These are phyloP conservation scores for Oceanodroma leucorhoa DNA, from an alignment of 2,797 vertebrate genomes.

Conservation along the genomic window DNA sequence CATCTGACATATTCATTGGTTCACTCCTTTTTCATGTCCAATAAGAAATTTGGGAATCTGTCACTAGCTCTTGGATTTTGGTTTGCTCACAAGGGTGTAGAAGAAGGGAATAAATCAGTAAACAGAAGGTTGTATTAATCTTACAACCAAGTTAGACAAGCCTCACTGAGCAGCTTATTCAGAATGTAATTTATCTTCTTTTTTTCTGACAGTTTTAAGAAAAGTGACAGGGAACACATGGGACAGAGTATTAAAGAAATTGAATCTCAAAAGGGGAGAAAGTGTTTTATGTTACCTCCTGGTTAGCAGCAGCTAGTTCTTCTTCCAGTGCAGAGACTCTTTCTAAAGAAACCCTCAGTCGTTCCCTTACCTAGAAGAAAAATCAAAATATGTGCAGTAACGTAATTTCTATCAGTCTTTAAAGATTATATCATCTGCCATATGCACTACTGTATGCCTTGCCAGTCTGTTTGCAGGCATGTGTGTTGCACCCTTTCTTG, in stretches of 20 bases:
- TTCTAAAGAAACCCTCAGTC: slow-evolving; percentile 97
- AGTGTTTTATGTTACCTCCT: slow-evolving; percentile 88
- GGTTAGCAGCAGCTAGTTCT: slow-evolving; percentile 96
- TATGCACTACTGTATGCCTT: slow-evolving; percentile 25
- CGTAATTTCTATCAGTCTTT: slow-evolving; percentile 56
- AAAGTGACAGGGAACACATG: slow-evolving; percentile 53
- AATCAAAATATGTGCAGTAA: slow-evolving; percentile 77
- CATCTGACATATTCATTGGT: not conserved
- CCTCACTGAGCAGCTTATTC: not conserved
- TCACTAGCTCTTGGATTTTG: not conserved
- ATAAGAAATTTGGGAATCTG: not conserved
- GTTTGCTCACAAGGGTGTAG: not conserved
- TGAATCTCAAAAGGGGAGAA: slow-evolving; percentile 69
- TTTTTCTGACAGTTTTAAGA: slow-evolving; percentile 38
- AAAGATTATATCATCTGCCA: slow-evolving; percentile 54
- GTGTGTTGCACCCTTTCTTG: not conserved
- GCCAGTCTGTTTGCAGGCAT: not conserved
- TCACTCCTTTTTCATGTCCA: not conserved
- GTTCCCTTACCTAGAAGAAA: slow-evolving; percentile 91
- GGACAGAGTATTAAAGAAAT: slow-evolving; percentile 43
- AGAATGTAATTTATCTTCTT: not conserved
- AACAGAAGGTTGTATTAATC: not conserved
- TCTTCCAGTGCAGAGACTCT: slow-evolving; percentile 98
- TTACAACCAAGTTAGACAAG: not conserved
- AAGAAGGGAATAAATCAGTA: not conserved